Evolutionary conservation across 2,113 vertebrate species (phyloP).

Genomic region (Sylvilagus bachmani): DNA sequence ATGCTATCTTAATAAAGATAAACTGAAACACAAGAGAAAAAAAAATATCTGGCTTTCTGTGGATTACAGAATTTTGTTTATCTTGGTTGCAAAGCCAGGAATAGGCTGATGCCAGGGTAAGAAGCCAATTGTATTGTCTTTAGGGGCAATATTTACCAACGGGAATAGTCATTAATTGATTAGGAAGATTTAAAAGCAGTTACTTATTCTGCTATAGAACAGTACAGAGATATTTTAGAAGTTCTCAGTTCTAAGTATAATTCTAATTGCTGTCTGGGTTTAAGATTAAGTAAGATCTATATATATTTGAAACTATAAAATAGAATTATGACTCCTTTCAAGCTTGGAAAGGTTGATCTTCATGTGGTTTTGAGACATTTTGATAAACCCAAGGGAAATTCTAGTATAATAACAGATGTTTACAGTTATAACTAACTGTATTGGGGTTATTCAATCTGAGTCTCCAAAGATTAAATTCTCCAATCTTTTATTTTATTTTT

Average conservation of each 20-base stretch:
- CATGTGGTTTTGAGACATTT: neutral
- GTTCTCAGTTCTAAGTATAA: neutral
- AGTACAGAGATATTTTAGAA: neutral
- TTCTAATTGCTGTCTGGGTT: neutral
- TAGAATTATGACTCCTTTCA: neutral
- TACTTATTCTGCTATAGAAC: neutral
- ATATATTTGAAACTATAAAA: neutral
- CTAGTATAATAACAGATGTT: neutral
- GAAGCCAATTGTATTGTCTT: neutral
- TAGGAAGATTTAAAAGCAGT: neutral
- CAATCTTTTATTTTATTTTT: conserved; percentile 42
- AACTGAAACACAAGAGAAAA: neutral
- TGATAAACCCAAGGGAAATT: neutral
- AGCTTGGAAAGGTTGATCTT: neutral
- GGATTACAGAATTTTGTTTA: neutral
- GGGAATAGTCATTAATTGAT: neutral
- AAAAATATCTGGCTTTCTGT: neutral
- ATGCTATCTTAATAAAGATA: neutral
- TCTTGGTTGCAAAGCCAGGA: neutral
- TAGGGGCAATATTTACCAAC: neutral
- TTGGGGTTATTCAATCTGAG: neutral
- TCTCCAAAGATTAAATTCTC: neutral
- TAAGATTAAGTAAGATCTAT: conserved; percentile 21
- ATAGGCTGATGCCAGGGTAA: neutral
- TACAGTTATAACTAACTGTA: neutral